Evolutionary conservation across 2,797 vertebrate species (phyloP), one percentile per base, ranked within the genome.

Genomic region (Pseudomugil tenellus): DNA sequence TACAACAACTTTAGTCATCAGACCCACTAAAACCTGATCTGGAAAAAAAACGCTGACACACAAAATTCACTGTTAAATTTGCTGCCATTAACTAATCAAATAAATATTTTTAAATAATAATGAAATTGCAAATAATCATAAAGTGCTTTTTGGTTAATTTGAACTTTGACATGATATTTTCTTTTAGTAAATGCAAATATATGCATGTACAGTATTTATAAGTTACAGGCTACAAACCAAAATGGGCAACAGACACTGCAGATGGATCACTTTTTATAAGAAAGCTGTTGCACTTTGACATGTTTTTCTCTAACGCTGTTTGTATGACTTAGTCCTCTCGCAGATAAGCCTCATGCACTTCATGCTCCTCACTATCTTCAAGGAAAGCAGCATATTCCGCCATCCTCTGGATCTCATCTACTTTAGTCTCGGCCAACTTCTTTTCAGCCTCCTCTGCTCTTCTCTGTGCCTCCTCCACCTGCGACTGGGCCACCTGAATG

Each of bases 391-490:
- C 49, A 25, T 92, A 94, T 66, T 94, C 92, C 0, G 92, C 93
- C 70, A 93, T 91, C 84, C 95, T 95, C 70, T 93, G 92, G 66
- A 99, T 96, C 82, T 99, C 97, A 9, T 98, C 95, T 0, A 95
- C 96, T 88, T 98, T 97, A 1, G 91, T 93, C 84, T 98, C 95
- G 0, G 96, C 95, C 84, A 99, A 63, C 83, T 95, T 96, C 80
- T 93, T 95, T 64, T 99, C 95, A 0, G 96, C 97, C 31, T 94
- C 96, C 54, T 87, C 87, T 1, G 94, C 95, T 49, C 96, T 88
- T 84, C 94, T 94, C 34, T 85, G 87, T 0, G 94, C 93, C 57
- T 97, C 96, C 43, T 96, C 93, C 67, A 98, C 94, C 71, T 98
- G 97, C 0, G 89, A 90, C 63, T 95, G 94, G 31, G 97, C 93